Evolutionary conservation across 2,888 invertebrate genomes (phyloP).

Genomic region (Clepsis dumicolana): DNA sequence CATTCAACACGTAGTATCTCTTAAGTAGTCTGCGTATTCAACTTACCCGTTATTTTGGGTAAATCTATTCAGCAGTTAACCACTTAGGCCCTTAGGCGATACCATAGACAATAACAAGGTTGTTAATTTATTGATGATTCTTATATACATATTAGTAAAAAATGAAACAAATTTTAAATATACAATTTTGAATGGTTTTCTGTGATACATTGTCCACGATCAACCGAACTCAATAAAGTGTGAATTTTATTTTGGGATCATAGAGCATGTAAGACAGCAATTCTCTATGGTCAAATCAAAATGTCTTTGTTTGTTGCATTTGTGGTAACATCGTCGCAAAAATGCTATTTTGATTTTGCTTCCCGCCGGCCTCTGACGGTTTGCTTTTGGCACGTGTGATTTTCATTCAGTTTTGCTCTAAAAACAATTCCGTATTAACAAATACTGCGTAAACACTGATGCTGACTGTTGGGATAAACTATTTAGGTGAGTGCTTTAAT

Average conservation of each 20-base stretch:
- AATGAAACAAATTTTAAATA: too few species aligned
- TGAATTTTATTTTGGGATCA: not conserved
- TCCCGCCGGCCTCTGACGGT: slow-evolving; percentile 84
- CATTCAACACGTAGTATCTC: too few species aligned
- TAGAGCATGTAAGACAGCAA: not conserved
- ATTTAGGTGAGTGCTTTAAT: slow-evolving; percentile 74
- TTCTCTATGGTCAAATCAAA: slow-evolving; percentile 21
- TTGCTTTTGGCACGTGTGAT: slow-evolving; percentile 84
- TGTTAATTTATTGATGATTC: too few species aligned
- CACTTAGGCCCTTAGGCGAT: too few species aligned
- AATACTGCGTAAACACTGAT: slow-evolving; percentile 72
- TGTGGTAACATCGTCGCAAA: slow-evolving; percentile 62
- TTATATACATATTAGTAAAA: too few species aligned
- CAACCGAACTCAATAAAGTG: too few species aligned
- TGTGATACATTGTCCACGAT: too few species aligned
- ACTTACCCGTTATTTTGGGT: too few species aligned
- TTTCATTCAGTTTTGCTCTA: slow-evolving; percentile 66
- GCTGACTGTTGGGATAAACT: slow-evolving; percentile 73
- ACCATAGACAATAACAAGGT: too few species aligned
- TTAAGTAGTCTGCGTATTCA: too few species aligned
- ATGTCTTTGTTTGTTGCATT: not conserved
- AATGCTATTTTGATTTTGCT: slow-evolving; percentile 77
- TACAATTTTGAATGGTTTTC: too few species aligned
- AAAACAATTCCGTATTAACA: slow-evolving; percentile 60
- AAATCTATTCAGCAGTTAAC: too few species aligned